These are phyloP conservation scores for Scaptomyza pallida DNA, from an alignment of 1,140 invertebrate genomes.

Conservation along the genomic window DNA sequence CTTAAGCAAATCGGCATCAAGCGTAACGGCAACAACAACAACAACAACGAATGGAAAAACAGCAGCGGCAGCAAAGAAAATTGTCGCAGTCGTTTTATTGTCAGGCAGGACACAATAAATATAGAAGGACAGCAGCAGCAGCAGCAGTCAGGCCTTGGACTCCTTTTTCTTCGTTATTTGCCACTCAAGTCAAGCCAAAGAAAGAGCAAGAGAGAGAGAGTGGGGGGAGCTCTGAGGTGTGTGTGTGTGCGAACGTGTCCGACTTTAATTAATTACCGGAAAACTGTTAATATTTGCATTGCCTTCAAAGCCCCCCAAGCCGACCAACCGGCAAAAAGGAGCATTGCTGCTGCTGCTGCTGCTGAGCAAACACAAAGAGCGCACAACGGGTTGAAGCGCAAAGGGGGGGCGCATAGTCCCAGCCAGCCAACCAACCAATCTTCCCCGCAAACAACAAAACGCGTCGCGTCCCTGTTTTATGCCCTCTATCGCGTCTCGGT, in stretches of 20 bases:
- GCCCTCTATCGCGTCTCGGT: background rate
- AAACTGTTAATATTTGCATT: slow-evolving; percentile 76
- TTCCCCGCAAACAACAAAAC: too few species aligned
- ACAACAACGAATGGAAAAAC: too few species aligned
- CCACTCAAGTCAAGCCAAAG: too few species aligned
- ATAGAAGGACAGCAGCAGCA: too few species aligned
- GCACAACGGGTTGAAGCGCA: slow-evolving; percentile 8
- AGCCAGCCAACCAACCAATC: background rate
- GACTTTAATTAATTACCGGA: slow-evolving; percentile 74
- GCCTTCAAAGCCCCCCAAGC: slow-evolving; percentile 29
- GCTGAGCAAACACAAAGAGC: slow-evolving; percentile 53
- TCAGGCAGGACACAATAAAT: too few species aligned
- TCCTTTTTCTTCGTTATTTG: background rate
- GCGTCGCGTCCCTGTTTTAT: background rate
- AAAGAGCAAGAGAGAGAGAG: too few species aligned
- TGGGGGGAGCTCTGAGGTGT: background rate
- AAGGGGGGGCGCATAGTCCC: background rate
- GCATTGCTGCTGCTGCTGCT: too few species aligned
- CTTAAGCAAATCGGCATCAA: background rate
- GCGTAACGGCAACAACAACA: too few species aligned
- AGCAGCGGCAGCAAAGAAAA: too few species aligned
- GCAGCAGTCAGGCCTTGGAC: background rate
- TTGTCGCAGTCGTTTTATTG: too few species aligned
- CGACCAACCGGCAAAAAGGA: slow-evolving; percentile 4
- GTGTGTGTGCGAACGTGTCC: slow-evolving; percentile 34